A percentile compares a stretch with the other conserved stretches of the same genome.
phyloP scores from a whole-genome alignment of 2,113 vertebrate species.

The Sinocyclocheilus grahami region DNA sequence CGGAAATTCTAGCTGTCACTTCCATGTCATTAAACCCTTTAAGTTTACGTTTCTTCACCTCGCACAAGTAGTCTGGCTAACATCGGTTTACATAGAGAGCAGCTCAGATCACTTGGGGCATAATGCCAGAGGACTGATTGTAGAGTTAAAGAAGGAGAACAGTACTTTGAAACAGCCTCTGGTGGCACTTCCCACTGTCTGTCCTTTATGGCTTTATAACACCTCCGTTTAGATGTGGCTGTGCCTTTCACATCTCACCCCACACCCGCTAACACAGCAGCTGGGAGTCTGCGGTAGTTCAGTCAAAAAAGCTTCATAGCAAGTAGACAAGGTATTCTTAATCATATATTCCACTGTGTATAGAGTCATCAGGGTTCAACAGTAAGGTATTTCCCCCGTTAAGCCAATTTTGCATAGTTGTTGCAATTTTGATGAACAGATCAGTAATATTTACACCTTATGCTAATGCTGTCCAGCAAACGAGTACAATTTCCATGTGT shows the following conservation, averaged over 20 bases:
- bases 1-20: slow-evolving; percentile 1
- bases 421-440: neutral
- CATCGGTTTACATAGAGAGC: slow-evolving; percentile 61
- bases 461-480: no score
- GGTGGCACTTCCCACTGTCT: slow-evolving; percentile 26
- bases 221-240: slow-evolving; percentile 52
- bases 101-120: slow-evolving; percentile 45
- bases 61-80: slow-evolving; percentile 23
- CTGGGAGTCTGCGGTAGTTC: slow-evolving; percentile 44
- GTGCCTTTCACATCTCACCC: slow-evolving; percentile 49
- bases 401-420: neutral
- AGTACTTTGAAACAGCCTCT: slow-evolving; percentile 50
- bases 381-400: neutral
- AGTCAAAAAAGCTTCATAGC: neutral
- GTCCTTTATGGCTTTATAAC: slow-evolving; percentile 62
- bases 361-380: neutral
- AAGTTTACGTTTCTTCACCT: neutral
- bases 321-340: neutral
- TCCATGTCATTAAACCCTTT: slow-evolving; percentile 11
- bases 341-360: neutral
- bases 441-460: neutral
- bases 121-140: slow-evolving; percentile 51
- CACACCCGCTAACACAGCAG: slow-evolving; percentile 41
- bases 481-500: neutral
- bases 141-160: slow-evolving; percentile 58